These are phyloP conservation scores for Sisor rabdophorus DNA, from an alignment of 2,113 vertebrate species.

Conservation along the genomic window DNA sequence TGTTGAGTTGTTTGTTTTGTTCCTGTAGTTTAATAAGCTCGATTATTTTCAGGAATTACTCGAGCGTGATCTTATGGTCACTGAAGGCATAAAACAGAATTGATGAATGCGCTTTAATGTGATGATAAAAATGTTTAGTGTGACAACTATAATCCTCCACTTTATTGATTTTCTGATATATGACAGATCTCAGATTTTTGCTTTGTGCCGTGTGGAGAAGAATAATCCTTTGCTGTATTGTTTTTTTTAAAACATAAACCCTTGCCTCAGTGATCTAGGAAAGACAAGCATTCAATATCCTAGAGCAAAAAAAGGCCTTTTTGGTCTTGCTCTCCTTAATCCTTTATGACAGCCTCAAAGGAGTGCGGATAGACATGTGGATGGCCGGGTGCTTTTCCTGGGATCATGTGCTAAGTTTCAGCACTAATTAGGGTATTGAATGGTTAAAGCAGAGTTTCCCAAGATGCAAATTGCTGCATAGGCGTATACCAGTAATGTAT, in stretches of 20 bases:
- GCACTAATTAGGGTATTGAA: slow-evolving; percentile 42
- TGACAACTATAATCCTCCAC: slow-evolving; percentile 14
- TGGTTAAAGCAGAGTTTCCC: slow-evolving; percentile 52
- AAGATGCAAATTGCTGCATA: slow-evolving; percentile 46
- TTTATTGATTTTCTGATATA: slow-evolving; percentile 35
- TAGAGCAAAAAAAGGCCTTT: slow-evolving; percentile 33
- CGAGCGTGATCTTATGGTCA: slow-evolving; percentile 30
- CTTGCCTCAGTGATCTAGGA: slow-evolving; percentile 27
- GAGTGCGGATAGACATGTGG: slow-evolving; percentile 55
- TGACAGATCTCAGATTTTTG: slow-evolving; percentile 8
- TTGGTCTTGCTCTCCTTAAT: slow-evolving; percentile 28
- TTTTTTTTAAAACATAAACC: slow-evolving; percentile 16
- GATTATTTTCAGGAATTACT: slow-evolving; percentile 39
- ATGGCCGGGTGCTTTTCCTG: slow-evolving; percentile 29
- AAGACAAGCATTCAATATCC: slow-evolving; percentile 21
- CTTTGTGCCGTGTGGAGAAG: slow-evolving; percentile 10
- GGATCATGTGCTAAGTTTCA: slow-evolving; percentile 33
- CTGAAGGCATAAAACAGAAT: slow-evolving; percentile 21
- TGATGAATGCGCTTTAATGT: slow-evolving; percentile 25
- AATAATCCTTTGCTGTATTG: slow-evolving; percentile 16
- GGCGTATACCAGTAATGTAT: slow-evolving; percentile 51
- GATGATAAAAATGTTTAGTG: slow-evolving; percentile 27
- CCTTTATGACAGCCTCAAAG: slow-evolving; percentile 34
- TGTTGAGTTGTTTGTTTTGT: slow-evolving; percentile 48
- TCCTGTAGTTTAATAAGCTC: slow-evolving; percentile 37